These are phyloP conservation scores for Melipona beecheii DNA, from an alignment of 2,888 invertebrate genomes.

Conservation along the genomic window DNA sequence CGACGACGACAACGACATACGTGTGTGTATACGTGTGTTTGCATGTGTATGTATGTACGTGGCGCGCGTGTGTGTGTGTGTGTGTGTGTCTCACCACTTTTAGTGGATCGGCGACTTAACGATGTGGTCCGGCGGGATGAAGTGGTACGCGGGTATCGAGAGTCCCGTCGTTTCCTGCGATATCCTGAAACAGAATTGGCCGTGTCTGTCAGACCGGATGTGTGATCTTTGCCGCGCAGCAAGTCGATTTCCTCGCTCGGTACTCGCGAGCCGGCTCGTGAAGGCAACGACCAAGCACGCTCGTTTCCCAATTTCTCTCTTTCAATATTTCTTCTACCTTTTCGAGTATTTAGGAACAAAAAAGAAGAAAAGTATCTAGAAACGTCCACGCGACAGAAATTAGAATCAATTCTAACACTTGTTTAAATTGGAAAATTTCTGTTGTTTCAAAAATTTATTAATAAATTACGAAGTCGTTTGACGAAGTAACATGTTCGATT, in stretches of 20 bases:
- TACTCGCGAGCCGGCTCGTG: slow-evolving; percentile 1
- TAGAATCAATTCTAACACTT: background rate
- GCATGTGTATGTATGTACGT: too few relatives aligned
- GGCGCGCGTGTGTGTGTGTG: slow-evolving; percentile 16
- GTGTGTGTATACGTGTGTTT: slow-evolving; percentile 22
- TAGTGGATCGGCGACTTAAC: slow-evolving; percentile 96
- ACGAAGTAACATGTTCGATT: background rate
- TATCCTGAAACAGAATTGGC: slow-evolving; percentile 90
- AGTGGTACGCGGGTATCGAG: slow-evolving; percentile 95
- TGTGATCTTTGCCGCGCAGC: background rate
- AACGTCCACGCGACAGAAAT: background rate
- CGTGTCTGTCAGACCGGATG: slow-evolving; percentile 44
- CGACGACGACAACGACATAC: slow-evolving; percentile 73
- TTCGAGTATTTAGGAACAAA: background rate
- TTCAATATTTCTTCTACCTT: background rate
- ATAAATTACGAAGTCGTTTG: background rate
- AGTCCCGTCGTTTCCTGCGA: slow-evolving; percentile 97
- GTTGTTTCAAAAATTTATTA: background rate
- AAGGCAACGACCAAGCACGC: background rate
- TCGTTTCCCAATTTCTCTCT: slow-evolving; percentile 10
- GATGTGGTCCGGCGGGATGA: slow-evolving; percentile 96
- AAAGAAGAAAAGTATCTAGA: too few relatives aligned
- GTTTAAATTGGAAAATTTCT: background rate
- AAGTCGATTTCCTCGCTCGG: slow-evolving; percentile 20
- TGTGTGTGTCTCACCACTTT: slow-evolving; percentile 69